A percentile compares a stretch with the other conserved stretches of the same genome.
Conservation (phyloP, 2,888 invertebrate genomes). For the Drosophila mayaguana region DNA sequence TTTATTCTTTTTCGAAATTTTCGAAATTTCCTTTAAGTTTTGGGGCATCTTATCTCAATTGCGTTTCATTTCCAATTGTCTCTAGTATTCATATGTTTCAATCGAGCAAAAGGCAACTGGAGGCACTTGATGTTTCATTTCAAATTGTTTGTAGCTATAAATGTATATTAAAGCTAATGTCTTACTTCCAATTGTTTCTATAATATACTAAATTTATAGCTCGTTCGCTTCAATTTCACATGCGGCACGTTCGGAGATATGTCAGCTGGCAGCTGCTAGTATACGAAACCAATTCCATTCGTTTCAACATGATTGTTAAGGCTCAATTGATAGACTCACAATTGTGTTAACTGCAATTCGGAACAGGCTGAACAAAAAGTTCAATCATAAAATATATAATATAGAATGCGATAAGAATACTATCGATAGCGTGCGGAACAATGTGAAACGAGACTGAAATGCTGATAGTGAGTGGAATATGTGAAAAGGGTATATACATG, state of each 20-base stretch:
- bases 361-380: neutral
- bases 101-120: neutral
- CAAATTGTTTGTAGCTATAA: too few species aligned
- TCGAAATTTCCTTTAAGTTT: neutral
- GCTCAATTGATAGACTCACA: neutral
- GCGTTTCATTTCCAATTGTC: conserved; percentile 1
- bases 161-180: neutral
- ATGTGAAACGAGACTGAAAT: neutral
- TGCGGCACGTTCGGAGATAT: neutral
- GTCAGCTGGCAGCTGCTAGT: neutral
- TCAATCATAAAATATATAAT: neutral
- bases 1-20: neutral
- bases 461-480: conserved; percentile 2
- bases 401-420: neutral
- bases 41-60: neutral
- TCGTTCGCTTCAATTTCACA: neutral
- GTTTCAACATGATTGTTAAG: neutral
- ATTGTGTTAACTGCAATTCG: neutral
- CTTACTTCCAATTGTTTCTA: neutral
- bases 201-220: neutral
- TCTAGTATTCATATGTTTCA: conserved; percentile 2
- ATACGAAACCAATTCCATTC: neutral
- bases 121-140: neutral
- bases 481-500: neutral
- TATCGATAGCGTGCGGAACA: neutral